Conservation (phyloP, 2,888 invertebrate genomes). For the Zaprionus obscuricornis region DNA sequence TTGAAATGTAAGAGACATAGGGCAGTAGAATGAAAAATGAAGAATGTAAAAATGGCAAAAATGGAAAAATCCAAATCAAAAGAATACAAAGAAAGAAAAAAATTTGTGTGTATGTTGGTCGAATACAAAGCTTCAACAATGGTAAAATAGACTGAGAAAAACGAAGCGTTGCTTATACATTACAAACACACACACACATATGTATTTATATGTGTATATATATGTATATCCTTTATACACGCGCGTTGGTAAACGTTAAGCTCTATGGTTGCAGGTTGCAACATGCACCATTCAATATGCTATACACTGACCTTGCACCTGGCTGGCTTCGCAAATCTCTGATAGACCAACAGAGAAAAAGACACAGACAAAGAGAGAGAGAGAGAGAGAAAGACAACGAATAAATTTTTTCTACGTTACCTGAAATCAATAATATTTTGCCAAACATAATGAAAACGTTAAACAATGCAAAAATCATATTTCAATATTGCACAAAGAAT, state of each 20-base stretch:
- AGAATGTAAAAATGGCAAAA: constrained; percentile 5
- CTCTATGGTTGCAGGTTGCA: constrained; percentile 5
- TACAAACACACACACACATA: not conserved
- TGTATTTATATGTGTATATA: not conserved
- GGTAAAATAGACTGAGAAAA: not conserved
- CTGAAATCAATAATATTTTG: no score
- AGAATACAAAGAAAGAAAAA: constrained; percentile 14
- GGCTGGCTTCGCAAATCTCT: constrained; percentile 2
- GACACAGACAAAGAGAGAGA: no score
- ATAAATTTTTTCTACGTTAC: no score
- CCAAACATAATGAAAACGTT: no score
- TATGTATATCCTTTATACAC: no score
- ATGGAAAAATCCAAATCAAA: constrained; percentile 43
- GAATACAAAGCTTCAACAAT: constrained; percentile 7
- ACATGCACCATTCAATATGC: not conserved
- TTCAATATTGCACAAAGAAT: no score
- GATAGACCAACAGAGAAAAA: no score
- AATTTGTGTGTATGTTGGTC: not conserved
- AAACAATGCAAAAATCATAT: no score
- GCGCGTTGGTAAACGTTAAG: no score
- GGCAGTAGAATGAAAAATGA: constrained; percentile 16
- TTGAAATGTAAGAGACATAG: constrained; percentile 41
- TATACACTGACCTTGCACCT: constrained; percentile 14
- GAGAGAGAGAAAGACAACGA: no score
- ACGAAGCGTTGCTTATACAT: no score